Evolutionary conservation across 35 echinoderm and acorn worm genomes (phyloP).

Genomic region (Lytechinus variegatus): DNA sequence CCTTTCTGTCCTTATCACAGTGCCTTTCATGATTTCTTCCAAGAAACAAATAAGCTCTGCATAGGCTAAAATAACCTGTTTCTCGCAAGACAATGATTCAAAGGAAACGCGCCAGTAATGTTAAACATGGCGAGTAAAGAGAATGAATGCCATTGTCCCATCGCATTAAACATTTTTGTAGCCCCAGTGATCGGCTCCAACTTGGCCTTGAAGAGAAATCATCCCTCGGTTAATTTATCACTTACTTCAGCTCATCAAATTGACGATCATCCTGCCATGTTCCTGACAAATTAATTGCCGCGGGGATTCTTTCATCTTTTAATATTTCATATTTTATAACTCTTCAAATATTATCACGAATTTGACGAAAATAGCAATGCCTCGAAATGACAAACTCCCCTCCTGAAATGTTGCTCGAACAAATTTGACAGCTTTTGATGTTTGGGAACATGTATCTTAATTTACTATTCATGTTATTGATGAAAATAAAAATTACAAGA

Average conservation of each 20-base stretch:
- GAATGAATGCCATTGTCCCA: background rate
- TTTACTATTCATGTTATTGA: too few relatives aligned
- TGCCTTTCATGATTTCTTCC: background rate
- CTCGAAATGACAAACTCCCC: background rate
- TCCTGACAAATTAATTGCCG: background rate
- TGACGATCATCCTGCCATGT: background rate
- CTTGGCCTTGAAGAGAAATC: background rate
- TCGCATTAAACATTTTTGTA: background rate
- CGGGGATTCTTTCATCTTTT: background rate
- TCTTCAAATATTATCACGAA: background rate
- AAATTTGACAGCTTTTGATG: background rate
- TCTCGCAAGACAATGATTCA: background rate
- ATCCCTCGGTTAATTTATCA: background rate
- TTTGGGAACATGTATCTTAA: background rate
- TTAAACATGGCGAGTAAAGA: background rate
- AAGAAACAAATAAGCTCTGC: background rate
- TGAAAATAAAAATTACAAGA: too few relatives aligned
- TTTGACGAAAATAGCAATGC: background rate
- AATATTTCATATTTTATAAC: background rate
- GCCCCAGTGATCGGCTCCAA: background rate
- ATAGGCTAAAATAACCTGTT: background rate
- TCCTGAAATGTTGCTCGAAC: background rate
- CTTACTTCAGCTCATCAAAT: slow-evolving; percentile 2
- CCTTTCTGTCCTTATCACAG: background rate
- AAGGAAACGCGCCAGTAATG: background rate